phyloP scores from a whole-genome alignment of 1,140 invertebrate genomes.

The Andricus grossulariae region DNA sequence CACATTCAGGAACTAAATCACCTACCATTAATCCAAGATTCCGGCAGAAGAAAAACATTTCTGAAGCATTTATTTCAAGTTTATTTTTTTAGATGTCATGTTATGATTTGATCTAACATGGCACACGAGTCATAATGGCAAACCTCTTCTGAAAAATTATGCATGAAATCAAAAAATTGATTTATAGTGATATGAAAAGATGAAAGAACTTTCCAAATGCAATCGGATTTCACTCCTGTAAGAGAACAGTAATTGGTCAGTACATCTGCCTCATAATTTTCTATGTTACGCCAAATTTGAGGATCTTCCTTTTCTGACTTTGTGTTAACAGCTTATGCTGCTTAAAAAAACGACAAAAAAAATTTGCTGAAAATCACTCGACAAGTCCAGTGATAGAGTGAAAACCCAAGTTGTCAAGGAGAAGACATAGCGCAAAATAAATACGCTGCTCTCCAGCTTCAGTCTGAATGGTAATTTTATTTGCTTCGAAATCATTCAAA shows the following conservation, averaged over 20 bases:
- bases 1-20: constrained; percentile 41
- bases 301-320: no score
- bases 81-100: constrained; percentile 24
- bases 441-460: neutral
- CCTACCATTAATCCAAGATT: constrained; percentile 48
- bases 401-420: neutral
- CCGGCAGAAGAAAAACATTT: constrained; percentile 38
- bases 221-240: constrained; percentile 5
- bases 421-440: constrained; percentile 3
- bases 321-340: neutral
- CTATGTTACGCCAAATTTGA: no score
- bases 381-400: neutral
- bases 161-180: neutral
- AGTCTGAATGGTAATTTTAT: no score
- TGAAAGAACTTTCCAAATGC: constrained; percentile 6
- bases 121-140: constrained; percentile 8
- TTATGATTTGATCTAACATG: neutral
- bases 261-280: no score
- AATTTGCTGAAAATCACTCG: neutral
- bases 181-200: no score
- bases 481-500: neutral
- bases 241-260: neutral
- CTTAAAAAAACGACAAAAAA: constrained; percentile 26
- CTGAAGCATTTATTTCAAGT: constrained; percentile 41
- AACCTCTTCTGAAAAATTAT: neutral